A percentile compares a stretch with the other conserved stretches of the same genome.
These are phyloP conservation scores for Oeneis ivallda DNA, from an alignment of 2,888 invertebrate species.

Conservation along the genomic window DNA sequence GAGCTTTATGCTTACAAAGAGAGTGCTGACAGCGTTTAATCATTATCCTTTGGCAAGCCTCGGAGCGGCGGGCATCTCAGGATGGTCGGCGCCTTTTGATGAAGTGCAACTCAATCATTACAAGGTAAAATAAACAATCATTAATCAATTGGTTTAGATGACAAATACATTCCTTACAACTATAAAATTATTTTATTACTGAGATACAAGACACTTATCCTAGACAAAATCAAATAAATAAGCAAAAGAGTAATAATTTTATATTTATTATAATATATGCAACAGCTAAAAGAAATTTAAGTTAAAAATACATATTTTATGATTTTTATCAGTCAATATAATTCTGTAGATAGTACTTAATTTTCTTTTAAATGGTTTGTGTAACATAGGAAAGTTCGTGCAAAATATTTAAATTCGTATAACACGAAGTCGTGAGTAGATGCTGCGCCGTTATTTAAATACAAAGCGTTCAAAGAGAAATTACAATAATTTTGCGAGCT, in stretches of 20 bases:
- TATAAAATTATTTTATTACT: too few relatives aligned
- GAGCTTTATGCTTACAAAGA: conserved; percentile 85
- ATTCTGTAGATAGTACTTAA: not conserved
- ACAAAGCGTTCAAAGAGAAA: conserved; percentile 33
- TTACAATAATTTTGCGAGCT: conserved; percentile 39
- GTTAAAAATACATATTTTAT: too few relatives aligned
- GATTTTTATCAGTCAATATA: not conserved
- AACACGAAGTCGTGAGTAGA: conserved; percentile 36
- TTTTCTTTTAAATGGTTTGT: not conserved
- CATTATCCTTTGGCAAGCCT: conserved; percentile 86
- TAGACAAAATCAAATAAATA: not conserved
- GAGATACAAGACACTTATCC: too few relatives aligned
- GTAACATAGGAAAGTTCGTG: conserved; percentile 2
- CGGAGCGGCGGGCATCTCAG: conserved; percentile 76
- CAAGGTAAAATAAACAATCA: conserved; percentile 59
- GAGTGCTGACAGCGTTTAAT: conserved; percentile 87
- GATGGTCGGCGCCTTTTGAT: conserved; percentile 80
- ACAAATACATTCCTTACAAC: not conserved
- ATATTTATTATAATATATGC: too few relatives aligned
- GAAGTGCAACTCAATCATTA: conserved; percentile 87
- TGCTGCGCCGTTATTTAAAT: conserved; percentile 36
- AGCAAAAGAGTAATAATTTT: not conserved
- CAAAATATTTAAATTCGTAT: conserved; percentile 29
- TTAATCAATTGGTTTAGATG: conserved; percentile 10
- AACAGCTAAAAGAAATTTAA: too few relatives aligned